Conservation (phyloP, 1,140 invertebrate species). For the Dufourea novaeangliae region DNA sequence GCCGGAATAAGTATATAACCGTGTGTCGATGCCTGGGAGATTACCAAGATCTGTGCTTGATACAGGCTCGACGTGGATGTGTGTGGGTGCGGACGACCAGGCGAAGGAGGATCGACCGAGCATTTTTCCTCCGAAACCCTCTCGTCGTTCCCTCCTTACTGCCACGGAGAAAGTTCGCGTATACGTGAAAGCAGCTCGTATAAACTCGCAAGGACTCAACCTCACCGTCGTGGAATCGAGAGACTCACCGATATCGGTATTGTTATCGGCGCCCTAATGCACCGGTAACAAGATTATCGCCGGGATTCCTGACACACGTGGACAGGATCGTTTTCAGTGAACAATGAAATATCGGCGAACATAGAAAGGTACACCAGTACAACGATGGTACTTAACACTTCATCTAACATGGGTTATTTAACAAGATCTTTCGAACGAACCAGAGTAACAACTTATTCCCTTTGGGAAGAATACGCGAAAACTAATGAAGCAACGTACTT, state of each 20-base stretch:
- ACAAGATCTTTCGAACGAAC: no score
- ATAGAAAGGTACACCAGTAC: no score
- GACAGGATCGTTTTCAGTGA: not conserved
- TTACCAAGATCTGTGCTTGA: slow-evolving; percentile 76
- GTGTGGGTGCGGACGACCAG: slow-evolving; percentile 74
- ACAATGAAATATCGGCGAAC: not conserved
- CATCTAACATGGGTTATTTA: no score
- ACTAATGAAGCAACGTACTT: no score
- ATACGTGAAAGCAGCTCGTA: slow-evolving; percentile 70
- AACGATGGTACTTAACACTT: no score
- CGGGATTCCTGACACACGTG: not conserved
- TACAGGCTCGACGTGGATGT: slow-evolving; percentile 69
- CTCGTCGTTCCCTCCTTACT: slow-evolving; percentile 56
- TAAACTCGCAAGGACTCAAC: slow-evolving; percentile 47
- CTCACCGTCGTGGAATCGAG: slow-evolving; percentile 21
- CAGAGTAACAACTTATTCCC: no score
- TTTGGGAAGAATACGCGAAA: no score
- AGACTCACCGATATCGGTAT: slow-evolving; percentile 9
- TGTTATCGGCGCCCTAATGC: slow-evolving; percentile 27
- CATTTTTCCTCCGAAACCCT: slow-evolving; percentile 58
- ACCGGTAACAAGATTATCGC: slow-evolving; percentile 1
- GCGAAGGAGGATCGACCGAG: slow-evolving; percentile 58
- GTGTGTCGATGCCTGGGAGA: slow-evolving; percentile 77
- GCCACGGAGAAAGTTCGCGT: slow-evolving; percentile 68
- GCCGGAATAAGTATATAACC: slow-evolving; percentile 72